Evolutionary conservation across 2,888 invertebrate species (phyloP).

Genomic region (Eristalinus aeneus): DNA sequence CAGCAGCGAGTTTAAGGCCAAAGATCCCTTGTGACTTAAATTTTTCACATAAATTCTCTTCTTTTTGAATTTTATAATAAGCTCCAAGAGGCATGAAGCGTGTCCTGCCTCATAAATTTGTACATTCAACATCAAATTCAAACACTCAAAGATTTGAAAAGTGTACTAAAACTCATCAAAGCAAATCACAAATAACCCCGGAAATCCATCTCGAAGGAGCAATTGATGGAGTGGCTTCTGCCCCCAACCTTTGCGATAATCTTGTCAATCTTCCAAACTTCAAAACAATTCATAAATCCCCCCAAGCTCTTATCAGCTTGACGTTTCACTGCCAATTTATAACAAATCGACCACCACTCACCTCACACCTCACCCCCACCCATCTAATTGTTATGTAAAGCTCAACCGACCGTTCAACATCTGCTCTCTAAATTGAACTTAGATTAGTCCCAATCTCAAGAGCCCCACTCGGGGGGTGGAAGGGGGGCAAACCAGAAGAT

Average conservation of each 20-base stretch:
- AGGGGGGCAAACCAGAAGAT: background rate
- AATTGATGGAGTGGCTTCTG: background rate
- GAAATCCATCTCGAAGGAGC: background rate
- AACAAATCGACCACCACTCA: background rate
- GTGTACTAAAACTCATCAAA: background rate
- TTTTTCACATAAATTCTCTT: too few relatives aligned
- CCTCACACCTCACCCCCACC: background rate
- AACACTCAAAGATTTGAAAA: background rate
- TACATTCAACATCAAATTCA: background rate
- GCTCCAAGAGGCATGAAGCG: too few relatives aligned
- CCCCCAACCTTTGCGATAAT: background rate
- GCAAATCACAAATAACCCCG: background rate
- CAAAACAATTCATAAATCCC: background rate
- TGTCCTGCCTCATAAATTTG: too few relatives aligned
- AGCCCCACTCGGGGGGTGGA: background rate
- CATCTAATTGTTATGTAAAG: slow-evolving; percentile 2
- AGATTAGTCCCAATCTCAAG: slow-evolving; percentile 20
- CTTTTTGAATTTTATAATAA: too few relatives aligned
- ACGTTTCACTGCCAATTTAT: background rate
- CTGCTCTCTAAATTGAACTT: slow-evolving; percentile 29
- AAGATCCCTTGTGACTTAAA: too few relatives aligned
- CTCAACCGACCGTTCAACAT: background rate
- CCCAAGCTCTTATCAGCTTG: background rate
- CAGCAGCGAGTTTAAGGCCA: too few relatives aligned
- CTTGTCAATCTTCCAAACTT: background rate